These are phyloP conservation scores for Alentia gelatinosa DNA, from an alignment of 2,888 invertebrate species.

Conservation along the genomic window DNA sequence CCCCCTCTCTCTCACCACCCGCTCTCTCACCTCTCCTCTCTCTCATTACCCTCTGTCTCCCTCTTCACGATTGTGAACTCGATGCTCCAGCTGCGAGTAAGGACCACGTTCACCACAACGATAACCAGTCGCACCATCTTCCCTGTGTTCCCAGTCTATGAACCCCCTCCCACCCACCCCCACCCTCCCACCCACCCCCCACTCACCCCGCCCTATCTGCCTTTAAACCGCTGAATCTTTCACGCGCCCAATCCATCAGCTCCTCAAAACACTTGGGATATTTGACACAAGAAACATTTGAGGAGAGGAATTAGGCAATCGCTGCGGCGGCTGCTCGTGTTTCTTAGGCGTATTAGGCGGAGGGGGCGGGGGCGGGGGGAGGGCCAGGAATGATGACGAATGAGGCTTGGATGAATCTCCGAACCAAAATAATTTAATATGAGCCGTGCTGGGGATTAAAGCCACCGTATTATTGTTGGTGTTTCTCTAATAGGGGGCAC, in stretches of 20 bases:
- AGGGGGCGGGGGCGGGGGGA: background rate
- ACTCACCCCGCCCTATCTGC: background rate
- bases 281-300: constrained; percentile 22
- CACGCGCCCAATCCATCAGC: background rate
- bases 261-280: constrained; percentile 8
- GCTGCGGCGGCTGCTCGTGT: background rate
- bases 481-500: too few relatives aligned
- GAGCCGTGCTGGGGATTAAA: too few relatives aligned
- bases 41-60: too few relatives aligned
- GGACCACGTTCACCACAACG: too few relatives aligned
- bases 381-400: background rate
- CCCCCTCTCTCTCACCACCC: too few relatives aligned
- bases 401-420: background rate
- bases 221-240: background rate
- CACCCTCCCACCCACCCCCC: background rate
- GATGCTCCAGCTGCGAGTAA: too few relatives aligned
- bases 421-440: background rate
- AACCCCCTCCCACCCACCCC: background rate
- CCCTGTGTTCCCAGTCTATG: background rate
- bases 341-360: background rate
- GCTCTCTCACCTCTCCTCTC: too few relatives aligned
- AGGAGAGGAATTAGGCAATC: constrained; percentile 15
- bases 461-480: too few relatives aligned
- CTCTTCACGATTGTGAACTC: too few relatives aligned
- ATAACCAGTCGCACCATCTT: too few relatives aligned